Conservation (phyloP, 2,113 vertebrate genomes). For the Megaleporinus macrocephalus region DNA sequence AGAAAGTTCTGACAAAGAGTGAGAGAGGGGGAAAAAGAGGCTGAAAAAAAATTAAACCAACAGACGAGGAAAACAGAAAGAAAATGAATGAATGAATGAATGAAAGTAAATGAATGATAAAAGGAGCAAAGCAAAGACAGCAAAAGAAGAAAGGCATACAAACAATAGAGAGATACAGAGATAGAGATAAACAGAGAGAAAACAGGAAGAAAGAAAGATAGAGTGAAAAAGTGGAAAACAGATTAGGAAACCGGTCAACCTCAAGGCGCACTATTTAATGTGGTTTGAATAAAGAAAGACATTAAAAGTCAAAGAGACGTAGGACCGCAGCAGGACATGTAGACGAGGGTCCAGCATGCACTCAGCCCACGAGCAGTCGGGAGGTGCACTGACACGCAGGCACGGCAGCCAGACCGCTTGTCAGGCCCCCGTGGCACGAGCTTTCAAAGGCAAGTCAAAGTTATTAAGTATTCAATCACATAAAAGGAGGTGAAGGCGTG, state of each 20-base stretch:
- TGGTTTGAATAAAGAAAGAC: neutral
- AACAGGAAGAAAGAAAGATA: neutral
- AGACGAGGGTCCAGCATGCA: neutral
- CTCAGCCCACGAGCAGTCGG: neutral
- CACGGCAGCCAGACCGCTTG: conserved; percentile 52
- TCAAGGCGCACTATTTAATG: neutral
- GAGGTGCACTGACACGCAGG: neutral
- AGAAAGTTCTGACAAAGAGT: too few relatives aligned
- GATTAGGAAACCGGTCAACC: neutral
- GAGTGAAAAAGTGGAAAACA: neutral
- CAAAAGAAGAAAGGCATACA: too few relatives aligned
- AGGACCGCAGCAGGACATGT: neutral
- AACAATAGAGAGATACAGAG: neutral
- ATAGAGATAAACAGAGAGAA: neutral
- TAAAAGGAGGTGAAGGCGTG: conserved; percentile 79
- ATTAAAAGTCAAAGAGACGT: neutral
- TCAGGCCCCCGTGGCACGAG: conserved; percentile 51
- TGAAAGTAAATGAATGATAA: too few relatives aligned
- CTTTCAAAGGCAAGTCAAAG: conserved; percentile 78
- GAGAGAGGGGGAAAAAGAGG: too few relatives aligned
- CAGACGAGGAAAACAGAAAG: too few relatives aligned
- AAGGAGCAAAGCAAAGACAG: too few relatives aligned
- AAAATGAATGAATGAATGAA: too few relatives aligned
- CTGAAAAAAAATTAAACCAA: too few relatives aligned
- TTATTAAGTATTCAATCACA: conserved; percentile 85